Evolutionary conservation across 2,113 vertebrate species (phyloP), one percentile per base, ranked within the genome.

Genomic region (Lophius piscatorius): DNA sequence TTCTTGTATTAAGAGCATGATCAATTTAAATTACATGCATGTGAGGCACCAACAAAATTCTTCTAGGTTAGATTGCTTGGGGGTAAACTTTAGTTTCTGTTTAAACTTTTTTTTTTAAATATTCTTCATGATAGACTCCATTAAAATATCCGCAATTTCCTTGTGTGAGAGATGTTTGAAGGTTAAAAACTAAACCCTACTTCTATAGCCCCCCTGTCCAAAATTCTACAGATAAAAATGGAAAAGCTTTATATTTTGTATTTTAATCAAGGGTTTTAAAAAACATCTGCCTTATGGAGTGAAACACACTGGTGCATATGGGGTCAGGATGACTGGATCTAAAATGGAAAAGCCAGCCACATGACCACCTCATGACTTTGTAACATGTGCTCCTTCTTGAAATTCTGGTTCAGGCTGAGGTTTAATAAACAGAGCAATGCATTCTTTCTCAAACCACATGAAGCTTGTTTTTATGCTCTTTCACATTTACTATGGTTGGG

Each of bases 1-100:
- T 82, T 81, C 81, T 88, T 84, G 75, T 80, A 73, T 40, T 50
- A 78, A 67, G 41, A 78, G 80, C 85, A 88, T 83, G 83, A 55
- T 64, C 63, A 67, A 76, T 74, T 78, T 59, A 67, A 81, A 70
- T 52, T 17, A 54, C 57, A 72, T 76, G 88, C 86, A 88, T 87
- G 88, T 52, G 36, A 84, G 65, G 71, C 73, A 87, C 76, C 47
- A 76, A n/a, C n/a, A 80, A 57, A 75, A 58, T 74, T 72, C 59
- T 81, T 76, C 69, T 54, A 60, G 62, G 69, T 74, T 80, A 77
- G 63, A 84, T 87, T 88, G 9, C 11, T 28, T 28, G 8, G n/a
- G n/a, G n/a, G n/a, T 28, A 28, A 85, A 24, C 87, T 82, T 55
- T 64, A 74, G 41, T 33, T 70, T 71, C 79, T 47, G 47, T 70